Conservation (phyloP, 2,888 invertebrate genomes). For the Danaus chrysippus region DNA sequence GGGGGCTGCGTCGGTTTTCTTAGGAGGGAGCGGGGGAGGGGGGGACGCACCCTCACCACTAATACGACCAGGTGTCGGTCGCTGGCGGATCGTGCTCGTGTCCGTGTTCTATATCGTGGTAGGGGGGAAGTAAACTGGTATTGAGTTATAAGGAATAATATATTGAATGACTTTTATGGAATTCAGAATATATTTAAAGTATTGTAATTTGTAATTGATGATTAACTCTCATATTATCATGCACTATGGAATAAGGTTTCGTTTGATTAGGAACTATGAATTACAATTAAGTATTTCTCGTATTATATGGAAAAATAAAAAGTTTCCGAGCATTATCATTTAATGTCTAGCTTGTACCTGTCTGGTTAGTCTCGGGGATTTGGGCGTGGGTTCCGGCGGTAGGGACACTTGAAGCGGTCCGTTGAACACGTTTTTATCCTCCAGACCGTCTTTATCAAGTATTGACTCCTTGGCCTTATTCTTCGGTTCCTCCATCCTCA, state of each 20-base stretch:
- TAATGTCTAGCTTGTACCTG: slow-evolving; percentile 39
- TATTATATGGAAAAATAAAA: no score
- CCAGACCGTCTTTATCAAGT: slow-evolving; percentile 38
- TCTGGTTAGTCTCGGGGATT: slow-evolving; percentile 65
- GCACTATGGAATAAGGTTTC: no score
- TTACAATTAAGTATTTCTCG: no score
- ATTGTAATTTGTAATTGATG: no score
- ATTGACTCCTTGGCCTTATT: slow-evolving; percentile 44
- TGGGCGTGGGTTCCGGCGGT: slow-evolving; percentile 80
- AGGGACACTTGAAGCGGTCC: slow-evolving; percentile 84
- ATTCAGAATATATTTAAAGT: no score
- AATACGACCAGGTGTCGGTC: slow-evolving; percentile 50
- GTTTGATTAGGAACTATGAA: no score
- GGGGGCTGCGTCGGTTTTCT: slow-evolving; percentile 56
- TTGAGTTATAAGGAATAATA: no score
- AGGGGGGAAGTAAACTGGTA: no score
- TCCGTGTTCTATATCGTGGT: slow-evolving; percentile 48
- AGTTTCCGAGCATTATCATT: neutral
- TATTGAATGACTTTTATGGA: no score
- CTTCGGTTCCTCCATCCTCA: slow-evolving; percentile 52
- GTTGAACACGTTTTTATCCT: slow-evolving; percentile 73
- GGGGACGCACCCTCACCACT: slow-evolving; percentile 44
- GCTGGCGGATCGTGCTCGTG: slow-evolving; percentile 50
- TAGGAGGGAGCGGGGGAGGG: slow-evolving; percentile 83
- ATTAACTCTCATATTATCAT: no score